Evolutionary conservation across 2,888 invertebrate genomes (phyloP).

Genomic region (Drosophila buzzatii): DNA sequence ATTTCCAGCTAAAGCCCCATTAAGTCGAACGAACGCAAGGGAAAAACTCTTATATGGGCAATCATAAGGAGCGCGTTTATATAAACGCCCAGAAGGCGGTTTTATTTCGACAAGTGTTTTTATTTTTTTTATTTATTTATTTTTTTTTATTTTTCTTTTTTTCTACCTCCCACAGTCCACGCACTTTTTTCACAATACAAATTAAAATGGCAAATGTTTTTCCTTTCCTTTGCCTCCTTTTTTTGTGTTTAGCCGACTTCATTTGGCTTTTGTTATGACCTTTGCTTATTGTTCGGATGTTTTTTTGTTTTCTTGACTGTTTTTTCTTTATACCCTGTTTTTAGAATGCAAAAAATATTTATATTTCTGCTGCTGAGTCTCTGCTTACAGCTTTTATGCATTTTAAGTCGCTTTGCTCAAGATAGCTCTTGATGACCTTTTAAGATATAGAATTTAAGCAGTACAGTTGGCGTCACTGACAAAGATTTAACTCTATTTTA

Average conservation of each 20-base stretch:
- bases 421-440: constrained; percentile 7
- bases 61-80: constrained; percentile 47
- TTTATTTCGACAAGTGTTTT: constrained; percentile 40
- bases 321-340: constrained; percentile 22
- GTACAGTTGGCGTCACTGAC: not conserved
- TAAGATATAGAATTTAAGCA: not conserved
- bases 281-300: constrained; percentile 35
- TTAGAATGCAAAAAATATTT: not conserved
- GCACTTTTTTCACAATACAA: constrained; percentile 43
- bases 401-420: constrained; percentile 2
- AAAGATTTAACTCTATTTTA: not conserved
- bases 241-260: constrained; percentile 15
- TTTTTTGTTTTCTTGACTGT: constrained; percentile 10
- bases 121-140: constrained; percentile 13
- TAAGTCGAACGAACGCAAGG: constrained; percentile 36
- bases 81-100: constrained; percentile 32
- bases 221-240: not conserved
- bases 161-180: not conserved
- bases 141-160: constrained; percentile 17
- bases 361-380: not conserved
- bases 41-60: constrained; percentile 38
- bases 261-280: constrained; percentile 50
- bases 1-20: constrained; percentile 41
- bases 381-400: constrained; percentile 4
- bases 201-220: constrained; percentile 58